These are phyloP conservation scores for Alces alces DNA, from an alignment of 2,113 vertebrate species.

Conservation along the genomic window DNA sequence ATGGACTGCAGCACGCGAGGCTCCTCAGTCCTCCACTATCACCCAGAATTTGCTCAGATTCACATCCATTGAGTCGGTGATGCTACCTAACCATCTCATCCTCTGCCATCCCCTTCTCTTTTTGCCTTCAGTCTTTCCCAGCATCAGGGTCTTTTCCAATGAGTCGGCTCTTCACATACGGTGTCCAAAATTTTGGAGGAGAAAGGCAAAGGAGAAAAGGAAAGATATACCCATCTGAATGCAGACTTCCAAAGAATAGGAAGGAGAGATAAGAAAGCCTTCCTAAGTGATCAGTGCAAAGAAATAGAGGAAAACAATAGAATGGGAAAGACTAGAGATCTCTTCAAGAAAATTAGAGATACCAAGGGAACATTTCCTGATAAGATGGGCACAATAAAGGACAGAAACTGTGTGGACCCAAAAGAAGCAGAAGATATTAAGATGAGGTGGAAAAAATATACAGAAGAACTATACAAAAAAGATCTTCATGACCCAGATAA, in stretches of 20 bases:
- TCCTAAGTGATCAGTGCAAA: not conserved
- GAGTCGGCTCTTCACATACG: accelerated
- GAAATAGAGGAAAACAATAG: not conserved
- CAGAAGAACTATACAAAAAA: not conserved
- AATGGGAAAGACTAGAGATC: not conserved
- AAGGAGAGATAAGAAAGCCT: not conserved
- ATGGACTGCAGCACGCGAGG: not conserved
- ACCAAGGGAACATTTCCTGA: not conserved
- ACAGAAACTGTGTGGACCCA: not conserved
- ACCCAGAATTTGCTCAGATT: not conserved
- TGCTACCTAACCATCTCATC: not conserved
- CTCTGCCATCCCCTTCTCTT: not conserved
- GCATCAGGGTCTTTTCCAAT: not conserved
- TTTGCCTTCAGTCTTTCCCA: not conserved
- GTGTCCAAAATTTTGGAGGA: not conserved
- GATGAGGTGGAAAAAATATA: not conserved
- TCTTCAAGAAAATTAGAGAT: not conserved
- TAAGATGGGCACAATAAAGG: not conserved
- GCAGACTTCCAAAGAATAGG: not conserved
- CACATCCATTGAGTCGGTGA: not conserved
- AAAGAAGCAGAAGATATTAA: not conserved
- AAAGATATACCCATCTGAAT: not conserved
- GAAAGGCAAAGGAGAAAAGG: not conserved
- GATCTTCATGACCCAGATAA: not conserved
- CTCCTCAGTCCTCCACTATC: not conserved